Base-by-base conservation (phyloP, 2,797 vertebrate genomes). In the Microhierax caerulescens region DNA sequence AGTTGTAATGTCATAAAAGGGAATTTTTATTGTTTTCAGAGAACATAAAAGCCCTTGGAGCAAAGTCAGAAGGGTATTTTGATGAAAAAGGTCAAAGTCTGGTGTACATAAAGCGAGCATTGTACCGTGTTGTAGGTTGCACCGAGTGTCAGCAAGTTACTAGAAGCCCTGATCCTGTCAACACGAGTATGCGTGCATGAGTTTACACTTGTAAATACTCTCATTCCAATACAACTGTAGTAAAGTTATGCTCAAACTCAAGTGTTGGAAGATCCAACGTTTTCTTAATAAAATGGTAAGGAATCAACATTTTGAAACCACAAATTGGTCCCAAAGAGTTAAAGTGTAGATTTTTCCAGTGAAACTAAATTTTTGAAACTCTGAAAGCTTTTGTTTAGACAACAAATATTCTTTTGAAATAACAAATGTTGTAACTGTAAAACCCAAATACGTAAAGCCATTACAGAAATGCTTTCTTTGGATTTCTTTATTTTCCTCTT, bases 41-140 rank as follows among this genome's bases (percentile, higher is more conserved):
- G 90, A 60, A 90, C 93, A 93, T 96, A 93, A 97, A 93, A 95
- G 80, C 90, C 88, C 77, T 92, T 51, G 80, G 88, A 97, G 78
- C 74, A 59, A 93, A 97, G 93, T 95, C 95, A 95, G 93, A 60
- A 91, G 91, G 91, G 74, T 96, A 91, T 95, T 96, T 73, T 88
- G 82, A 92, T 82, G 96, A 92, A 92, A 85, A 96, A 94, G 96
- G 95, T 97, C 97, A 97, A 97, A 97, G 97, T 97, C 97, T 97
- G 93, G 70, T 79, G 86, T 77, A 91, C 91, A 97, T 96, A 97
- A 97, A 94, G 93, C 47, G 8, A 85, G 91, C 86, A 90, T 94
- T 97, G 94, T 96, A 56, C 68, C 54, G 68, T 53, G 3, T 85
- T 96, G 37, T 92, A 96, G 94, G 93, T 90, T 90, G 73, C 34